Evolutionary conservation across 30 jellyfish, hydroid and myxozoan genomes (phyloP).

Genomic region (Cassiopea xamachana): DNA sequence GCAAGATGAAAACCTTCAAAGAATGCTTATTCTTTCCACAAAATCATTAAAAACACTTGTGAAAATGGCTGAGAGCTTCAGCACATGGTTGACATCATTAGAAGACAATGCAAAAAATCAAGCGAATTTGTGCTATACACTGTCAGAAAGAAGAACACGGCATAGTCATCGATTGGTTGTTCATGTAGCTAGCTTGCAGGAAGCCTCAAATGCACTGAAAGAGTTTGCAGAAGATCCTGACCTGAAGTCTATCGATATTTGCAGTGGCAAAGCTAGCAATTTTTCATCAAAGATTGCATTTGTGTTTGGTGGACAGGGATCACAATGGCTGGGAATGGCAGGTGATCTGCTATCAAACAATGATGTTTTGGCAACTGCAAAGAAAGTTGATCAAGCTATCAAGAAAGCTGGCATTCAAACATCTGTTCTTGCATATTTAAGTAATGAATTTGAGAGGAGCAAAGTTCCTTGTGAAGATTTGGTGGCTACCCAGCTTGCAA

Average conservation of each 20-base stretch:
- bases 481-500: slow-evolving; percentile 31
- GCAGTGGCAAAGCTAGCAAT: slow-evolving; percentile 20
- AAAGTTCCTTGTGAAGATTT: background rate
- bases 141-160: slow-evolving; percentile 48
- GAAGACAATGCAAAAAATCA: slow-evolving; percentile 16
- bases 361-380: background rate
- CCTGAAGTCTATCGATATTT: slow-evolving; percentile 5
- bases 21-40: slow-evolving; percentile 32
- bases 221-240: slow-evolving; percentile 19
- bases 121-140: slow-evolving; percentile 41
- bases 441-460: background rate
- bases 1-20: background rate
- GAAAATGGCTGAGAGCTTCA: slow-evolving; percentile 31
- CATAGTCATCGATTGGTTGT: slow-evolving; percentile 47
- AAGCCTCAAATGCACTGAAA: slow-evolving; percentile 2
- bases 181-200: background rate
- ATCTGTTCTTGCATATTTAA: slow-evolving; percentile 18
- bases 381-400: slow-evolving; percentile 9
- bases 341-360: slow-evolving; percentile 4
- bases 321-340: slow-evolving; percentile 58
- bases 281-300: slow-evolving; percentile 30
- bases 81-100: slow-evolving; percentile 15
- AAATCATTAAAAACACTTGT: slow-evolving; percentile 36
- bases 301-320: slow-evolving; percentile 72
- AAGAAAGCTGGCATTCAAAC: background rate